Evolutionary conservation across 2,797 vertebrate genomes (phyloP).

Genomic region (Amniataba percoides): DNA sequence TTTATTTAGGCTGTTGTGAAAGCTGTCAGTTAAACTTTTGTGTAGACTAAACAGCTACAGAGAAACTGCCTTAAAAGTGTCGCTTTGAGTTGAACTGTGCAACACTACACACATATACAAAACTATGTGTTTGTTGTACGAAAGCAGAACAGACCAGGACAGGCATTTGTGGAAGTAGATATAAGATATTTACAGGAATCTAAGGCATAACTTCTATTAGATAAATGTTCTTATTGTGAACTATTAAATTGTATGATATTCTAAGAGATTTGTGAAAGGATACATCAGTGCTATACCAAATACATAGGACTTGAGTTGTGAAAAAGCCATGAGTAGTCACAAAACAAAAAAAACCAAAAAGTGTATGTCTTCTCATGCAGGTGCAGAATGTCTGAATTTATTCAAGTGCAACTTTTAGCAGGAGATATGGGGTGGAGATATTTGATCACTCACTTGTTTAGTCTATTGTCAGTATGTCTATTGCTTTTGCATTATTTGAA

Average conservation of each 20-base stretch:
- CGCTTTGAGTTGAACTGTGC: neutral
- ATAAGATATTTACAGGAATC: neutral
- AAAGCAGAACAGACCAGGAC: neutral
- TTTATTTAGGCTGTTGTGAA: neutral
- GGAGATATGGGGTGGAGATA: neutral
- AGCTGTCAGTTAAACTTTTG: neutral
- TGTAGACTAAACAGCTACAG: neutral
- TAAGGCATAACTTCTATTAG: too few relatives aligned
- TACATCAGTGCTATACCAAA: neutral
- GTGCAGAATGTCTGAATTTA: neutral
- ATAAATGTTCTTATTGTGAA: neutral
- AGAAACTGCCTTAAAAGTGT: neutral
- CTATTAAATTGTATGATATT: neutral
- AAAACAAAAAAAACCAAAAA: neutral
- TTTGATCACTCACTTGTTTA: too few relatives aligned
- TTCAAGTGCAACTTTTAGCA: constrained; percentile 9
- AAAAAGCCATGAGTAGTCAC: neutral
- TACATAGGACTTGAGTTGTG: neutral
- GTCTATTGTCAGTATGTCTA: neutral
- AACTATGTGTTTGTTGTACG: neutral
- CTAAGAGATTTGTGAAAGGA: neutral
- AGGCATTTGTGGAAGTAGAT: neutral
- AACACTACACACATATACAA: too few relatives aligned
- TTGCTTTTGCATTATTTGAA: neutral
- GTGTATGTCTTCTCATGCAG: neutral